These are phyloP conservation scores for Cheilosia urbana DNA, from an alignment of 2,888 invertebrate species.

Conservation along the genomic window DNA sequence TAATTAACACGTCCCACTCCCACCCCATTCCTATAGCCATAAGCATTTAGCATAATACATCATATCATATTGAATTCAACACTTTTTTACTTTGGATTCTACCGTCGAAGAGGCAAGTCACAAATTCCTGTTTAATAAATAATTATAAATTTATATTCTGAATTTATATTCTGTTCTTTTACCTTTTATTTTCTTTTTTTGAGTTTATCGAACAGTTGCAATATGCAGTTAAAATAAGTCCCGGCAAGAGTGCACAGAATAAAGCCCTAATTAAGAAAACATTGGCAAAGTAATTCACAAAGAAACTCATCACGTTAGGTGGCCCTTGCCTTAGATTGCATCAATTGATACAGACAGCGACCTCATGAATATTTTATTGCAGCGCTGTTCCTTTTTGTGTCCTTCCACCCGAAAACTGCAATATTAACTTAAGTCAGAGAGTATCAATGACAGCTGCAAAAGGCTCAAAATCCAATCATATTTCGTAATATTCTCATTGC, in stretches of 20 bases:
- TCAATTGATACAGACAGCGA: constrained; percentile 52
- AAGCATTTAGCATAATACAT: no score
- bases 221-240: background rate
- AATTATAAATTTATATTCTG: no score
- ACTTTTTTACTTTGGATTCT: no score
- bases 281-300: constrained; percentile 44
- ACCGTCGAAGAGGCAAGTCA: no score
- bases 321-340: constrained; percentile 59
- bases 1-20: no score
- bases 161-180: no score
- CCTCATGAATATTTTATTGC: constrained; percentile 70
- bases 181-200: no score
- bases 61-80: no score
- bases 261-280: constrained; percentile 52
- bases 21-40: no score
- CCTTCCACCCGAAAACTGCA: constrained; percentile 40
- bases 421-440: constrained; percentile 65
- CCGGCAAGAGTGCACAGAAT: background rate
- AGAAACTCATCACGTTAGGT: constrained; percentile 2
- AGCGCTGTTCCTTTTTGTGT: constrained; percentile 9
- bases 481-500: constrained; percentile 70
- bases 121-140: no score
- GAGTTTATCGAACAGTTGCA: no score
- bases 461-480: constrained; percentile 75
- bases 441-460: constrained; percentile 68